Evolutionary conservation across 2,888 invertebrate genomes (phyloP).

Genomic region (Bibio marci): DNA sequence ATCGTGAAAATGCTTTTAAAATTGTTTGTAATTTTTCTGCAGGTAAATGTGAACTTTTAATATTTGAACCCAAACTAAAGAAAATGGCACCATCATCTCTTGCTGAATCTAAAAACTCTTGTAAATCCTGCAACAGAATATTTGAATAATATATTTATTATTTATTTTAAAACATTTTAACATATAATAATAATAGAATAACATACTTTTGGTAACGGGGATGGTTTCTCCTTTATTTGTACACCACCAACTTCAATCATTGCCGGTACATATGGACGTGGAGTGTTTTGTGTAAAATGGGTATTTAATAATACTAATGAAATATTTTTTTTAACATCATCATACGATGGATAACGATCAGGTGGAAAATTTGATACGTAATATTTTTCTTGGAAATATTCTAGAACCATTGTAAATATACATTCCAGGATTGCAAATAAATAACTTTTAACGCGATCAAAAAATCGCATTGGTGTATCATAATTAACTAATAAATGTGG

Average conservation of each 20-base stretch:
- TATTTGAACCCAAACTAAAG: slow-evolving; percentile 17
- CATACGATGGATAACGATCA: slow-evolving; percentile 15
- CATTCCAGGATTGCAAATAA: neutral
- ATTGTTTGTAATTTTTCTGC: slow-evolving; percentile 12
- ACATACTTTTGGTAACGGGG: slow-evolving; percentile 19
- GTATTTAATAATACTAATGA: slow-evolving; percentile 22
- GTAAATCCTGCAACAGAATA: neutral
- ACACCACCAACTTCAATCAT: slow-evolving; percentile 25
- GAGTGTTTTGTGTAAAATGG: slow-evolving; percentile 22
- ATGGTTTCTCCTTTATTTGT: slow-evolving; percentile 20
- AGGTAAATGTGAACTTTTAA: slow-evolving; percentile 4
- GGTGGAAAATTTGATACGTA: slow-evolving; percentile 13
- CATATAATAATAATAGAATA: neutral
- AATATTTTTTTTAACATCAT: slow-evolving; percentile 17
- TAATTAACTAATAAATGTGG: neutral
- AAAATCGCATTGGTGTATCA: neutral
- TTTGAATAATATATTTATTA: too few species aligned
- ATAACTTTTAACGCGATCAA: neutral
- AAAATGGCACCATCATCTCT: neutral
- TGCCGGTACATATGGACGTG: slow-evolving; percentile 22
- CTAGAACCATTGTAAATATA: neutral
- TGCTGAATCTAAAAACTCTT: neutral
- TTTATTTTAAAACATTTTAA: too few species aligned
- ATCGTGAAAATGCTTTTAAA: slow-evolving; percentile 11
- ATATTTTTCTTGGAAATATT: slow-evolving; percentile 7